Base-by-base conservation (phyloP, 2,113 vertebrate genomes). In the Galeopterus variegatus region DNA sequence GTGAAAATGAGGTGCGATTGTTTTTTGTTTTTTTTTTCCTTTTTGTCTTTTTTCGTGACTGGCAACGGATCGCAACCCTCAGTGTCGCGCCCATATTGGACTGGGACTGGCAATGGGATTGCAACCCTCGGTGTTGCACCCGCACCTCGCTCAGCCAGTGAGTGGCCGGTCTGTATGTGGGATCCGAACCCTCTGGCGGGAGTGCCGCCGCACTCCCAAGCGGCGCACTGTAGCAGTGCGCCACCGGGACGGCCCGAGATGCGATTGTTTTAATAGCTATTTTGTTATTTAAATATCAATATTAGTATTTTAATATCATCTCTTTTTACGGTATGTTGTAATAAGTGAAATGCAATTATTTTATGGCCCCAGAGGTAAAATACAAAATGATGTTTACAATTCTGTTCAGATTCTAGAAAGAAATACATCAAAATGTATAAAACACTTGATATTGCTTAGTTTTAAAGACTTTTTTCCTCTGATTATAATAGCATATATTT, bases 221-320 rank as follows among this genome's bases (percentile, higher is more conserved):
- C n/a, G n/a, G n/a, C n/a, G n/a, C n/a, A n/a, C n/a, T n/a, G n/a
- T n/a, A n/a, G n/a, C n/a, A n/a, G n/a, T n/a, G n/a, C n/a, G n/a
- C n/a, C n/a, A n/a, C n/a, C n/a, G n/a, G n/a, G n/a, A n/a, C n/a
- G n/a, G n/a, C n/a, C n/a, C n/a, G n/a, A n/a, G n/a, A 54, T 92
- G 19, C 31, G 50, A 88, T 58, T 88, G 72, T 92, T 90, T 85
- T 45, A 79, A 52, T 87, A 82, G 28, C 11, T 65, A 19, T 95
- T 89, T 84, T 11, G 93, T 56, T 90, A 95, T 62, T 87, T 80
- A 95, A 90, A 93, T 26, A 73, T 73, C 50, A 95, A 93, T 48
- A 62, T 90, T 73, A 54, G 45, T 86, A 17, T 81, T 88, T 88
- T 79, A 72, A 73, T 73, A 73, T 75, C 31, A 88, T 95, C 64